Base-by-base conservation (phyloP, 2,797 vertebrate genomes). In the Microchirus variegatus region DNA sequence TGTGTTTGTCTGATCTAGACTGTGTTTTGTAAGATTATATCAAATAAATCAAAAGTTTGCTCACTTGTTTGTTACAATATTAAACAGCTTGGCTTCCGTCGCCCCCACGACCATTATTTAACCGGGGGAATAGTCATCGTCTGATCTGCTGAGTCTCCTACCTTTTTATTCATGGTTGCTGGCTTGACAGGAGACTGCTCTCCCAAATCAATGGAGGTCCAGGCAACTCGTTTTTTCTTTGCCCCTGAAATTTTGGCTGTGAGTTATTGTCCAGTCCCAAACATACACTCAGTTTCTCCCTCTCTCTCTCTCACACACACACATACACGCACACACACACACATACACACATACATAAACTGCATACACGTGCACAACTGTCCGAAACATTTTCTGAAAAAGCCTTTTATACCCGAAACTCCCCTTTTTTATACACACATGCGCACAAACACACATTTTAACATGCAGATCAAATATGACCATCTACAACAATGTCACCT, bases 161-260 rank as follows among this genome's bases (percentile, higher is more conserved):
- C 89, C 75, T 67, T 64, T 82, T 90, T 89, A 69, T 22, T 86
- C 89, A 90, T 91, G 78, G 53, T 69, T 83, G 75, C 75, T 22
- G 75, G 22, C 59, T 50, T 75, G 48, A 76, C 37, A 15, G 55
- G 68, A 44, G 77, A 57, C 65, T 78, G 77, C 42, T 67, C 73
- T 82, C 80, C 81, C 62, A 92, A 81, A 70, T 92, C 90, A 62
- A 92, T 89, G 63, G 85, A 88, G 72, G 90, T 90, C 91, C 91
- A 92, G 80, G 89, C 72, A 51, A 85, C 88, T 43, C 76, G 64
- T 8, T 73, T 72, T 60, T 47, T 85, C 50, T 83, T 89, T 41
- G 10, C 14, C 35, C 63, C 87, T 6, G 85, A 71, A 90, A 91
- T 91, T 16, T 86, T 92, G 89, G 73, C 70, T 59, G 36, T 35